Evolutionary conservation across 1,140 invertebrate species (phyloP).

Genomic region (Armadillidium nasatum): DNA sequence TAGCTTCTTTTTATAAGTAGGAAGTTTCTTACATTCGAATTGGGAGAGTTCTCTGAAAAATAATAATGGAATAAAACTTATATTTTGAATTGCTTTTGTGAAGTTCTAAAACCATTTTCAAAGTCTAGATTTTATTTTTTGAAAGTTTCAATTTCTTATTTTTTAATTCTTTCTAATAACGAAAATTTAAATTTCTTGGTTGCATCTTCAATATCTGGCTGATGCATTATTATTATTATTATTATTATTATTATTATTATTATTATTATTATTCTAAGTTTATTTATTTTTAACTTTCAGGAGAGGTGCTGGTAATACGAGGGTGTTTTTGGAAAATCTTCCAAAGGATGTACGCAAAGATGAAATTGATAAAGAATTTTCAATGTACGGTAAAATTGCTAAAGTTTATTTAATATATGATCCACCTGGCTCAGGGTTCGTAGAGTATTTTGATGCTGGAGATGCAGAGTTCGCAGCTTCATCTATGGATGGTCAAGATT

Average conservation of each 20-base stretch:
- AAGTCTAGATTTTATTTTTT: no score
- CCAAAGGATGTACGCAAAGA: slow-evolving; percentile 45
- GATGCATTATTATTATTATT: background rate
- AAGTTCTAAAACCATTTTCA: no score
- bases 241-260: slow-evolving; percentile 8
- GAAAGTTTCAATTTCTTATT: no score
- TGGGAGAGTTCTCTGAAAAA: no score
- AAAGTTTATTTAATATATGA: slow-evolving; percentile 45
- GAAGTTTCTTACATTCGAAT: no score
- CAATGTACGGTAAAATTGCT: slow-evolving; percentile 41
- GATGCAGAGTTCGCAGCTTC: slow-evolving; percentile 44
- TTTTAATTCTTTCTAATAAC: no score
- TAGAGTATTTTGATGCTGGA: slow-evolving; percentile 42
- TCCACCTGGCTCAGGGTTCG: slow-evolving; percentile 43
- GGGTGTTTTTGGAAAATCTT: slow-evolving; percentile 44
- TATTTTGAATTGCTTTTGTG: no score
- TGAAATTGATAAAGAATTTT: slow-evolving; percentile 44
- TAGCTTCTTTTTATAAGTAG: no score
- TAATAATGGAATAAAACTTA: no score
- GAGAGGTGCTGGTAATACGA: slow-evolving; percentile 24
- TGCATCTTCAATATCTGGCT: no score
- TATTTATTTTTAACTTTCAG: background rate
- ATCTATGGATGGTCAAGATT: slow-evolving; percentile 43
- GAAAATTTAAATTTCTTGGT: no score
- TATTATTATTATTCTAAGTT: background rate